Base-by-base conservation (phyloP, 1,140 invertebrate genomes). In the Colletes latitarsis region DNA sequence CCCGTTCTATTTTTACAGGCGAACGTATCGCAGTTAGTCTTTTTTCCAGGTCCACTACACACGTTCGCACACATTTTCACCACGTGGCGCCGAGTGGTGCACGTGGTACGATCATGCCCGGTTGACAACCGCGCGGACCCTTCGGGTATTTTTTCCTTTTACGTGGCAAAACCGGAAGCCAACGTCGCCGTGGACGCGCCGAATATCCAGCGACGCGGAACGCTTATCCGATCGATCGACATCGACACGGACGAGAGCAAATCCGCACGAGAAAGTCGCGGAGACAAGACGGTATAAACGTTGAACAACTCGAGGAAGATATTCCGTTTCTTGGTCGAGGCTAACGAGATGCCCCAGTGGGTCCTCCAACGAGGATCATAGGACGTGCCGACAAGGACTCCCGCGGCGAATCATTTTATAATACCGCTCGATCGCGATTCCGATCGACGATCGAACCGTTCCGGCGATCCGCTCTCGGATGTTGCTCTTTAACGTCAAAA, bases 391-490 rank as follows among this genome's bases (percentile, higher is more conserved):
- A 88, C 82, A 81, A 14, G 82, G 53, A 83, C 81, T 84, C 89
- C 89, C 79, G 84, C 82, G 68, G 89, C 53, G 89, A 89, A 89
- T 89, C 84, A 82, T 89, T 90, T 86, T 81, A 88, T 84, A 82
- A 83, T 77, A 82, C 78, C 75, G 62, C 57, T 63, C 82, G 79
- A 80, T 82, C 88, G 85, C 78, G 76, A 82, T 88, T 69, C 63
- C 63, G 83, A 86, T 85, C 79, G 58, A 52, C 70, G 76, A 60
- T 72, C 67, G 71, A 80, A 75, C 71, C 30, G 69, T 12, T 19
- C 72, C 72, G 70, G 39, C 75, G 75, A 84, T 30, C 30, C 30
- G 30, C 30, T 30, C 30, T 30, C 30, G 30, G 30, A 30, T 69
- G 57, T 53, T 43, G 62, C 66, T 15, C 58, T 74, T 84, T 80